Conservation (phyloP, 2,797 vertebrate genomes). For the Eurystomus glaucurus region DNA sequence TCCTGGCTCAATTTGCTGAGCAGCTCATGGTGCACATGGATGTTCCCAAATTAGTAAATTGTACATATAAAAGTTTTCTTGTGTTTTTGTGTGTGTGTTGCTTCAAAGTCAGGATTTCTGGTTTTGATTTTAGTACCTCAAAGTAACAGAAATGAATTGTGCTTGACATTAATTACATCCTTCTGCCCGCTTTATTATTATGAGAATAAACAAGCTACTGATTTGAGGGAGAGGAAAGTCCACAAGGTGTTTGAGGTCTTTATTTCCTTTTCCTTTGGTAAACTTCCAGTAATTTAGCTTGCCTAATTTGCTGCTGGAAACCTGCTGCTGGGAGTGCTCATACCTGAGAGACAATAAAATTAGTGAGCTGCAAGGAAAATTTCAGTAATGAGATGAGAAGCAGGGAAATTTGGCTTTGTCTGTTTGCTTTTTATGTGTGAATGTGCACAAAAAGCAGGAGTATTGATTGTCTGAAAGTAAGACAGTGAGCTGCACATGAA, state of each 20-base stretch:
- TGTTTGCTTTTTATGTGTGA: neutral
- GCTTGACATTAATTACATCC: conserved; percentile 72
- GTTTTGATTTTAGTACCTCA: conserved; percentile 66
- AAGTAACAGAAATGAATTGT: conserved; percentile 58
- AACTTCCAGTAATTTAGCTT: conserved; percentile 67
- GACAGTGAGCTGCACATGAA: neutral
- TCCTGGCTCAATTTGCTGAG: conserved; percentile 47
- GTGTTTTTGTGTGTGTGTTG: neutral
- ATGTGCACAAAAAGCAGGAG: neutral
- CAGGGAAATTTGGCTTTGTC: neutral
- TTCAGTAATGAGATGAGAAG: conserved; percentile 17
- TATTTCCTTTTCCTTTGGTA: conserved; percentile 73
- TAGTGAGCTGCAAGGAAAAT: conserved; percentile 37
- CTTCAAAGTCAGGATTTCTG: conserved; percentile 66
- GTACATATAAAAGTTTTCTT: conserved; percentile 11
- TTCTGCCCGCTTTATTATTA: conserved; percentile 72
- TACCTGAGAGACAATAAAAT: conserved; percentile 26
- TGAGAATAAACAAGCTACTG: conserved; percentile 71
- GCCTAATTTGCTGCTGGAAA: conserved; percentile 65
- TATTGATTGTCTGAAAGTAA: neutral
- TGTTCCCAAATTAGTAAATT: conserved; percentile 39
- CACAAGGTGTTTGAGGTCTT: conserved; percentile 67
- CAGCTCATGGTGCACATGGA: conserved; percentile 14
- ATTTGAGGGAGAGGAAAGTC: conserved; percentile 58
- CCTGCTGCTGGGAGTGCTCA: conserved; percentile 44